Percentiles rank a stretch among this genome's conserved stretches.
Evolutionary conservation across 37 sponge, comb jelly and placozoan species (phyloP).

Genomic region (Hormiphora californensis): DNA sequence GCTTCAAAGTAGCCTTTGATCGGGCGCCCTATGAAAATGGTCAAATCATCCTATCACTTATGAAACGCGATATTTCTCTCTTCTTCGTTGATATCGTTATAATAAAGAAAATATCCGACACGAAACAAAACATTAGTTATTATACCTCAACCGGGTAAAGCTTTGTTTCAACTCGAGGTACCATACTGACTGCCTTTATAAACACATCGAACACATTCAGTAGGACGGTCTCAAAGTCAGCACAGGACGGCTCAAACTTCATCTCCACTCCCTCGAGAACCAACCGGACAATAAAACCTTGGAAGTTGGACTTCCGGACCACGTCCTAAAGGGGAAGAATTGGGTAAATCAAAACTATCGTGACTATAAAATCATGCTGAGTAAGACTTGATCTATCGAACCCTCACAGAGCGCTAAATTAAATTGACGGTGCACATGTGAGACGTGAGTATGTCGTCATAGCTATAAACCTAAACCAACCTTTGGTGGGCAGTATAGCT

Average conservation of each 20-base stretch:
- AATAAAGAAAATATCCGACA: background rate
- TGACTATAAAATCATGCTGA: too few species aligned
- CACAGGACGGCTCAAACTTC: constrained; percentile 78
- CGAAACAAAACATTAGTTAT: background rate
- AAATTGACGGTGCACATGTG: too few species aligned
- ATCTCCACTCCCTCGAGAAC: constrained; percentile 67
- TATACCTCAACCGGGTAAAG: constrained; percentile 72
- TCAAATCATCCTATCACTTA: background rate
- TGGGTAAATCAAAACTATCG: background rate
- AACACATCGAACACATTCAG: constrained; percentile 84
- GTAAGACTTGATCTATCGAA: background rate
- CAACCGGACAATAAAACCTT: constrained; percentile 75
- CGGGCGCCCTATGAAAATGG: background rate
- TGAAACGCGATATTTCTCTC: background rate
- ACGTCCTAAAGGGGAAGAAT: background rate
- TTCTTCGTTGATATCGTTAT: background rate
- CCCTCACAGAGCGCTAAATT: too few species aligned
- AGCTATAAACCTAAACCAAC: too few species aligned
- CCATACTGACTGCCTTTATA: constrained; percentile 66
- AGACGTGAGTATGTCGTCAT: too few species aligned
- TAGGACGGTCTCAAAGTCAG: constrained; percentile 75
- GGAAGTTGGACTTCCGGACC: constrained; percentile 53
- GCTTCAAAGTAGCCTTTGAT: constrained; percentile 70
- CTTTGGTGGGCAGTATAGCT: constrained; percentile 64
- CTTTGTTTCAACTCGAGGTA: constrained; percentile 93